Evolutionary conservation across 2,888 invertebrate species (phyloP), one percentile per base, ranked within the genome.

Genomic region (Dryobotodes eremita): DNA sequence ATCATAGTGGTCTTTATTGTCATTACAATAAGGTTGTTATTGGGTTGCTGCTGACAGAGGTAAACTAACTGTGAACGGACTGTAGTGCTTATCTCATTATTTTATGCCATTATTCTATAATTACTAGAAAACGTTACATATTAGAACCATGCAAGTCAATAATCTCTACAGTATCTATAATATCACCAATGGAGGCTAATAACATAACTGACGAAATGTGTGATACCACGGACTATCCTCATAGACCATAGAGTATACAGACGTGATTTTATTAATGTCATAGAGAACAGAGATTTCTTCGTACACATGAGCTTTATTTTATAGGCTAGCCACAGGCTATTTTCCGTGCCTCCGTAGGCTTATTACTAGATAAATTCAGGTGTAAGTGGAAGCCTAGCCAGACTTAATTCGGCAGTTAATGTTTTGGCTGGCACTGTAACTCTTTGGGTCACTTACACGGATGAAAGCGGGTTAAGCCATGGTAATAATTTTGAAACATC

Each of bases 341-440:
- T 71, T 59, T 17, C 64, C 48, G 26, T 48, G 31, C 8, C 48
- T 55, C 26, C 26, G 15, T 62, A 78, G 71, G 66, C 61, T 69
- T 79, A 84, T 70, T 66, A 80, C 31, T 55, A 80, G 80, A 73
- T 82, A 80, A 82, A 73, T 82, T 71, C 50, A 71, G 70, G 81
- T 85, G 48, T 64, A 80, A 64, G 23, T 80, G 53, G 74, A 23
- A n/a, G 62, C n/a, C 42, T 69, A 42, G 59, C 59, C 59, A 61
- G 59, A 55, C 68, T 46, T 85, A 72, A 81, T 75, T 69, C 57
- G 17, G 7, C 59, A 48, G 53, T 31, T 65, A 72, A 71, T 71
- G 82, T 59, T 73, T 57, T 62, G 36, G 42, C 50, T 53, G 8
- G 50, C 15, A 20, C 55, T 46, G 68, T 74, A 70, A 82, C 55